phyloP scores from a whole-genome alignment of 2,888 invertebrate species.

The Yponomeuta malinellus region DNA sequence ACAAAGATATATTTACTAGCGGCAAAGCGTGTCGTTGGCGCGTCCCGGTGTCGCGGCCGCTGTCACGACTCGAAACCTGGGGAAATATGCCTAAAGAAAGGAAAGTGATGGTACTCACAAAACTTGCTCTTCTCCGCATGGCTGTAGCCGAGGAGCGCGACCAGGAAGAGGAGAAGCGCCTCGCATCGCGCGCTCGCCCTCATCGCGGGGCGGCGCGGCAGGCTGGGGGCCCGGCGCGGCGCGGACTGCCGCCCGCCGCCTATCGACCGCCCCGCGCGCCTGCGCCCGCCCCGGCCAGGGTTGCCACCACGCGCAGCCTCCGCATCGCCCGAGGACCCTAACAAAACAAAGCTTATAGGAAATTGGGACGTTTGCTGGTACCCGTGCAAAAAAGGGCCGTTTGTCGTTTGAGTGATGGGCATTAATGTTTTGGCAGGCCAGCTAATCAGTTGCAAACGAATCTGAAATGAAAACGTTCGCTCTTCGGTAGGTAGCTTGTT shows the following conservation, averaged over 20 bases:
- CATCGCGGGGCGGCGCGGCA: conserved; percentile 21
- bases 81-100: not conserved
- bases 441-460: not conserved
- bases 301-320: conserved; percentile 3
- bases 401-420: not conserved
- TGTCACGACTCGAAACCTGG: not conserved
- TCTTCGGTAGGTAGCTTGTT: not conserved
- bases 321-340: not conserved
- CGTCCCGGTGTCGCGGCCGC: conserved; percentile 21
- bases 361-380: not conserved
- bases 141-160: conserved; percentile 26
- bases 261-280: conserved; percentile 29
- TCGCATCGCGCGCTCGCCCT: conserved; percentile 37
- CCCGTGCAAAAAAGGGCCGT: not conserved
- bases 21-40: conserved; percentile 9
- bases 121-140: conserved; percentile 73
- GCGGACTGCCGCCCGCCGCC: conserved; percentile 32
- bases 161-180: conserved; percentile 41
- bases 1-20: conserved; percentile 20
- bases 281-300: conserved; percentile 27
- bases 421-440: not conserved
- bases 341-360: conserved; percentile 3
- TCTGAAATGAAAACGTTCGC: not conserved
- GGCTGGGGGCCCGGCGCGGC: conserved; percentile 45
- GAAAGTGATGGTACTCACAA: conserved; percentile 51